A percentile compares a stretch with the other conserved stretches of the same genome.
Conservation (phyloP, 1,140 invertebrate species). For the Cyrtorhinus lividipennis region DNA sequence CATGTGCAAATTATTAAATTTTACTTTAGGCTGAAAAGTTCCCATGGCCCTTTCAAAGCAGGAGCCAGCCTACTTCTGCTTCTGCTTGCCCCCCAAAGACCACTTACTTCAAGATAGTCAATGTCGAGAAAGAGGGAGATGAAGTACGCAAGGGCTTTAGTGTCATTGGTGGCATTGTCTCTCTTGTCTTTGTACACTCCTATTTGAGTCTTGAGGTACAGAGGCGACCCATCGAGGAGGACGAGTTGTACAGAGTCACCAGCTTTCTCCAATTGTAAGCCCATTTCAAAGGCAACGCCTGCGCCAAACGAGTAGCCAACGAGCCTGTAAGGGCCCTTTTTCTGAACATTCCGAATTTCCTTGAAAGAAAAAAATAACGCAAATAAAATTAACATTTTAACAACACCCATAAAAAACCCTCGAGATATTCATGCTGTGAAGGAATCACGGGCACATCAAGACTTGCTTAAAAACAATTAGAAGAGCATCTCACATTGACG, state of each 20-base stretch:
- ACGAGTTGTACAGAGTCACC: conserved; percentile 50
- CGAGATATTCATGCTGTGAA: not conserved
- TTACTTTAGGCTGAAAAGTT: too few relatives aligned
- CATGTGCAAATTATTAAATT: too few relatives aligned
- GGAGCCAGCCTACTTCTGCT: too few relatives aligned
- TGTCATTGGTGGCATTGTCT: conserved; percentile 38
- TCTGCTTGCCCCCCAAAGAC: too few relatives aligned
- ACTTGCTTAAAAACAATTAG: too few relatives aligned
- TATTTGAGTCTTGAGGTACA: conserved; percentile 70
- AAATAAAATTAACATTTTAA: too few relatives aligned
- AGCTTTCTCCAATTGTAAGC: conserved; percentile 54
- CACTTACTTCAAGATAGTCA: conserved; percentile 52
- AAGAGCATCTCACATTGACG: too few relatives aligned
- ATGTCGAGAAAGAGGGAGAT: conserved; percentile 60
- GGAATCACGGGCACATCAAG: not conserved
- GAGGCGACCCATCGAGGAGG: conserved; percentile 80
- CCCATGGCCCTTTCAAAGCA: too few relatives aligned
- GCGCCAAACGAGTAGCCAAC: conserved; percentile 91
- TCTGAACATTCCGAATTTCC: conserved; percentile 59
- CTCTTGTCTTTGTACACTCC: conserved; percentile 43
- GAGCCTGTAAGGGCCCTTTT: conserved; percentile 67
- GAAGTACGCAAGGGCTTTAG: conserved; percentile 65
- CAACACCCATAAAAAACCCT: not conserved
- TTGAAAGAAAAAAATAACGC: conserved; percentile 27
- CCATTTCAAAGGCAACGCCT: conserved; percentile 86